phyloP scores from a whole-genome alignment of 2,797 vertebrate species.

The Lithobates pipiens region DNA sequence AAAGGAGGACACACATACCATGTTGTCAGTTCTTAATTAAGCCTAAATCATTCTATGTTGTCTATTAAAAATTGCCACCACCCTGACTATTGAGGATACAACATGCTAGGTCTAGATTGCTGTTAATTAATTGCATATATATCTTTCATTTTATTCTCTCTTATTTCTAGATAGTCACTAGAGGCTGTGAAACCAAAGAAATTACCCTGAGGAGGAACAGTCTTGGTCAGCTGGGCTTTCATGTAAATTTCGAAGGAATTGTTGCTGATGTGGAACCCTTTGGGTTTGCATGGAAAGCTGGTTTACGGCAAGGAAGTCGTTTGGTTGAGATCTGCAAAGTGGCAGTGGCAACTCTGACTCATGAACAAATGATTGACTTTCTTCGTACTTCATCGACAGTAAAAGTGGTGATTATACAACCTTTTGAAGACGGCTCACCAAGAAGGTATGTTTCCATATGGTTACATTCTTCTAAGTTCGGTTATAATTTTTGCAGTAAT shows the following conservation, averaged over 20 bases:
- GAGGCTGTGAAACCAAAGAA: conserved; percentile 94
- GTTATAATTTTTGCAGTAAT: background rate
- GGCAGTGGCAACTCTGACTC: conserved; percentile 92
- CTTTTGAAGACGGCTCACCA: conserved; percentile 90
- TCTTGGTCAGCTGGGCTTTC: conserved; percentile 95
- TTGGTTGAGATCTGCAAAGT: conserved; percentile 98
- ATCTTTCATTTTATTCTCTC: background rate
- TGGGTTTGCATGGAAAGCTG: conserved; percentile 96
- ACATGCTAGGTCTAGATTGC: background rate
- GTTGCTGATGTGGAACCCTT: conserved; percentile 97
- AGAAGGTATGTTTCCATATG: conserved; percentile 81
- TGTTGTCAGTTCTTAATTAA: no score
- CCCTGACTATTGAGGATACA: background rate
- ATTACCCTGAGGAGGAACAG: conserved; percentile 92
- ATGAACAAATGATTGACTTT: conserved; percentile 98
- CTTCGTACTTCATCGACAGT: conserved; percentile 92
- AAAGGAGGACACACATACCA: no score
- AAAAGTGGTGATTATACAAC: conserved; percentile 96
- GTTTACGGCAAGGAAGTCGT: conserved; percentile 92
- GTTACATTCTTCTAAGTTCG: background rate
- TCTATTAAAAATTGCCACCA: no score
- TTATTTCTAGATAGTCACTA: conserved; percentile 83
- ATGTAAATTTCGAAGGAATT: conserved; percentile 97
- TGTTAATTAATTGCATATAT: background rate
- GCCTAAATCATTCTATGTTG: no score